phyloP scores from a whole-genome alignment of 2,888 invertebrate genomes.

The Mycalesis mineus region DNA sequence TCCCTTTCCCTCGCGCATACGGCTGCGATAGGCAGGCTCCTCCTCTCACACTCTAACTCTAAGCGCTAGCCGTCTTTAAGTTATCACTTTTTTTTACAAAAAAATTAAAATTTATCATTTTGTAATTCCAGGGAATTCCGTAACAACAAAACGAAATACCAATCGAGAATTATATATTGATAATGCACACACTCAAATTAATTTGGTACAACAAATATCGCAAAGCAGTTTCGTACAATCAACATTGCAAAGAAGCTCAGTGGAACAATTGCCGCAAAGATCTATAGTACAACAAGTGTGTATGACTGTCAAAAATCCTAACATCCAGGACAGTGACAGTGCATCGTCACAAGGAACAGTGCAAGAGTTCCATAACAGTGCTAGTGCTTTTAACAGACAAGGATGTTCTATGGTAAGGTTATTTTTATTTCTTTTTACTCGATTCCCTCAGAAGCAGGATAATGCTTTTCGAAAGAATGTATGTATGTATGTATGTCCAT shows the following conservation, averaged over 20 bases:
- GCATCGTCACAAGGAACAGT: background rate
- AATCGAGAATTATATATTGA: background rate
- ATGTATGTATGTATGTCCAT: background rate
- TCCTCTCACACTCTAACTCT: no score
- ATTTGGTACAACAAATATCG: background rate
- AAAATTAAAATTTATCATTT: background rate
- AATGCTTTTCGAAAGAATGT: no score
- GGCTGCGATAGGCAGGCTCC: no score
- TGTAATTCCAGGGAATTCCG: background rate
- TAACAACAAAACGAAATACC: background rate
- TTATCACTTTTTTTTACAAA: no score
- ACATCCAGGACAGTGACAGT: background rate
- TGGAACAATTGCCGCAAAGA: background rate
- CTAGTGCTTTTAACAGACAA: conserved; percentile 5
- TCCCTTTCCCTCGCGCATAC: no score
- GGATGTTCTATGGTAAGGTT: conserved; percentile 14
- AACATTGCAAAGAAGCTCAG: background rate
- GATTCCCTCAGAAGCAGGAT: no score
- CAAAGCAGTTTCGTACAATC: background rate
- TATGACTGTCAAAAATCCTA: conserved; percentile 1
- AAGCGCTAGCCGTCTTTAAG: no score
- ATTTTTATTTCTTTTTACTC: background rate
- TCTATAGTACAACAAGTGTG: background rate
- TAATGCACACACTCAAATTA: background rate
- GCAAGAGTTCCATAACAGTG: conserved; percentile 3